phyloP scores from a whole-genome alignment of 1,140 invertebrate genomes.

The Bombus picipes region DNA sequence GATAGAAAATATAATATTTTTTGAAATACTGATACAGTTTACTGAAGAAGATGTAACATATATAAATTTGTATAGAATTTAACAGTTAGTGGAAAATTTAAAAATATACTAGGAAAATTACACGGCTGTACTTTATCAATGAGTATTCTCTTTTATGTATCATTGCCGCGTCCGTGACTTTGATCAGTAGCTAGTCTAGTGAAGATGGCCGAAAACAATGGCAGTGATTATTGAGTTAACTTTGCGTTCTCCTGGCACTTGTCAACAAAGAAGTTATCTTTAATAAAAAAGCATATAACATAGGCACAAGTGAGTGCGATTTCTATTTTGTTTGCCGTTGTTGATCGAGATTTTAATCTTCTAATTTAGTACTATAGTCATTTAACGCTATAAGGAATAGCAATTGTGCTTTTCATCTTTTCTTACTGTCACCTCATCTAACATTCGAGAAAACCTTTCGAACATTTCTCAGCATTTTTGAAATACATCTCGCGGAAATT shows the following conservation, averaged over 20 bases:
- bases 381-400: slow-evolving; percentile 15
- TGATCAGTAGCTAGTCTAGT: slow-evolving; percentile 64
- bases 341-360: neutral
- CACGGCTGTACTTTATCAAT: neutral
- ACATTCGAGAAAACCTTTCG: neutral
- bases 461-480: neutral
- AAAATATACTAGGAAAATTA: neutral
- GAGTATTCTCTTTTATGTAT: slow-evolving; percentile 44
- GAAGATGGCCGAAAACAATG: slow-evolving; percentile 72
- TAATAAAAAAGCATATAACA: slow-evolving; percentile 45
- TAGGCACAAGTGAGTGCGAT: slow-evolving; percentile 55
- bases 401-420: slow-evolving; percentile 27
- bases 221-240: slow-evolving; percentile 61
- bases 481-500: neutral
- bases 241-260: slow-evolving; percentile 58
- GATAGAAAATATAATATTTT: neutral
- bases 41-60: neutral
- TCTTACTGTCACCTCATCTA: slow-evolving; percentile 19
- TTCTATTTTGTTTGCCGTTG: neutral
- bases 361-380: slow-evolving; percentile 17
- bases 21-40: neutral
- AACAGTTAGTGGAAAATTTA: neutral
- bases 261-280: slow-evolving; percentile 69
- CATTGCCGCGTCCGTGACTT: slow-evolving; percentile 43
- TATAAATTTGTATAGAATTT: neutral